Base-by-base conservation (phyloP, 2,113 vertebrate species). In the Oxygymnocypris stewartii region DNA sequence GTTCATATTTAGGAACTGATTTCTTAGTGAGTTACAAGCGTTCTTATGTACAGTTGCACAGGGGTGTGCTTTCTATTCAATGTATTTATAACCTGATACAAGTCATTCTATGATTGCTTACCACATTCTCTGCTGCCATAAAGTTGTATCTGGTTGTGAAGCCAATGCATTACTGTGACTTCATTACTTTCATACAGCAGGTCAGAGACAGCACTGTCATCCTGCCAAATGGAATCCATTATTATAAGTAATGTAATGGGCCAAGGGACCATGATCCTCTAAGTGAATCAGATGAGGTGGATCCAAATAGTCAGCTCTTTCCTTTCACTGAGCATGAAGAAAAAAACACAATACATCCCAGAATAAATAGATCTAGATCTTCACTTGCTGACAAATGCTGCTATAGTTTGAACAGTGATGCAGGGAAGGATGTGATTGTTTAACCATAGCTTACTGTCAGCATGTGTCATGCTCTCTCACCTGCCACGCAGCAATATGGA, bases 401-500 rank as follows among this genome's bases (percentile, higher is more conserved):
- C 28, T 40, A 75, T 13, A 75, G 71, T 25, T 76, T 49, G 42
- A 74, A n/a, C 12, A 16, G 42, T 75, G 12, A n/a, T n/a, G 49
- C 25, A 12, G 40, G 42, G 73, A 44, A 76, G 42, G 74, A 61
- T 79, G 51, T 79, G 59, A 84, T 74, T 6, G 59, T 79, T 25
- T 54, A 74, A 74, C 78, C 35, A 69, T 23, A 14, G 16, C 14
- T 51, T 57, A 54, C 47, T 67, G 10, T 63, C 75, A 73, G 63
- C 51, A 35, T 44, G 44, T 44, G 20, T 87, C 59, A 69, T 90
- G 14, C 67, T 93, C 63, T 90, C 71, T 79, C 81, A 47, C 85
- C 51, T 91, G 85, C 16, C 89, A 91, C 82, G 86, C 94, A 95
- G 95, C 93, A 95, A 91, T 91, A 92, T 93, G 93, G 95, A 95